Conservation (phyloP, 2,113 vertebrate genomes). For the Colaptes auratus region DNA sequence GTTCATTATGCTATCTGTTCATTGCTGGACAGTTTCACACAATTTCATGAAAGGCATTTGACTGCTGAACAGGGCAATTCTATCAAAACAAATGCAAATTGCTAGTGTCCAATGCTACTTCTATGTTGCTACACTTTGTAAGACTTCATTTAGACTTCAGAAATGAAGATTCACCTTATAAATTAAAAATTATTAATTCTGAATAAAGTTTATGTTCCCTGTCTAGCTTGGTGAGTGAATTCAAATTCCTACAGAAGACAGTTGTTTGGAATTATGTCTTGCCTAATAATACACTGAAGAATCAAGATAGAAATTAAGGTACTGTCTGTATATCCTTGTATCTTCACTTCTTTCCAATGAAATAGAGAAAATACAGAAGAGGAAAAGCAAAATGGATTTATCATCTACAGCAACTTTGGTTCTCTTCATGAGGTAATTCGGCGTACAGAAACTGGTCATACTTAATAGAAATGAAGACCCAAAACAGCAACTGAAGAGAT, state of each 20-base stretch:
- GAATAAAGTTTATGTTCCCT: not conserved
- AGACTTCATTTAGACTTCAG: not conserved
- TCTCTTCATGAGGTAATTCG: not conserved
- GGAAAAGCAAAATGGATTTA: not conserved
- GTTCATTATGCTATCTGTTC: not conserved
- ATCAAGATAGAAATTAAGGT: not conserved
- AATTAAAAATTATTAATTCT: not conserved
- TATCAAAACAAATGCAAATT: constrained; percentile 14
- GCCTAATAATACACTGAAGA: not conserved
- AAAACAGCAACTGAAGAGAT: not conserved
- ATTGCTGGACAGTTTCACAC: not conserved
- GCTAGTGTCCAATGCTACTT: not conserved
- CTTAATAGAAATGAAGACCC: not conserved
- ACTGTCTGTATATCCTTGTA: not conserved
- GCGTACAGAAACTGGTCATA: not conserved
- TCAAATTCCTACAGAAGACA: not conserved
- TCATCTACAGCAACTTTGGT: not conserved
- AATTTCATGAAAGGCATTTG: not conserved
- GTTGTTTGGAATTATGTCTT: not conserved
- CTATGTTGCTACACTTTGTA: not conserved
- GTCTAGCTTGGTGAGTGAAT: not conserved
- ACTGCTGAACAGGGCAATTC: not conserved
- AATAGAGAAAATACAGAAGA: not conserved
- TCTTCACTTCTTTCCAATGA: not conserved
- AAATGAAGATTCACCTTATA: not conserved